These are phyloP conservation scores for Chalcis sispes DNA, from an alignment of 2,888 invertebrate genomes.

Conservation along the genomic window DNA sequence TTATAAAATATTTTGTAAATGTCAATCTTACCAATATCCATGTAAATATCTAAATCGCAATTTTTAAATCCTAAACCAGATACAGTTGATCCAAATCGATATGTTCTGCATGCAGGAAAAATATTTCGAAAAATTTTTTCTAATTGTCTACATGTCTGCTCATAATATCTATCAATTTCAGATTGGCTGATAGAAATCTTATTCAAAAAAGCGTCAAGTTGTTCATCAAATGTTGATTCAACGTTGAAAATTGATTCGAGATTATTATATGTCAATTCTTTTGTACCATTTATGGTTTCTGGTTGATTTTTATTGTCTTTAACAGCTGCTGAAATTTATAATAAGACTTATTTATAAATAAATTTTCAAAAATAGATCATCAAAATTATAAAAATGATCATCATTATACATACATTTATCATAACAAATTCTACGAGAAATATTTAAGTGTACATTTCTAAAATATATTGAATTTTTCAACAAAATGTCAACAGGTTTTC, in stretches of 20 bases:
- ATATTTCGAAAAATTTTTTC: conserved; percentile 61
- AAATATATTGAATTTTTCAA: conserved; percentile 63
- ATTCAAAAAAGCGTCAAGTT: conserved; percentile 65
- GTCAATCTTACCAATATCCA: conserved; percentile 76
- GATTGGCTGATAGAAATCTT: conserved; percentile 61
- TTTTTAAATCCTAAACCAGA: conserved; percentile 83
- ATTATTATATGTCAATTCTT: conserved; percentile 62
- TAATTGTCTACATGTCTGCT: conserved; percentile 62
- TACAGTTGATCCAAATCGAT: conserved; percentile 85
- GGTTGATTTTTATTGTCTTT: conserved; percentile 41
- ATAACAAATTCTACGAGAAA: conserved; percentile 59
- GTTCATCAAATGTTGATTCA: conserved; percentile 63
- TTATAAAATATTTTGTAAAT: neutral
- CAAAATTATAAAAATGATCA: conserved; percentile 10
- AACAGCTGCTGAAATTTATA: conserved; percentile 25
- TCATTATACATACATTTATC: conserved; percentile 45
- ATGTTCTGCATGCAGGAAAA: conserved; percentile 72
- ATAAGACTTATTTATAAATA: conserved; percentile 25
- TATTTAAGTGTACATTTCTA: conserved; percentile 60
- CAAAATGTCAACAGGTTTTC: conserved; percentile 64
- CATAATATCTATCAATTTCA: conserved; percentile 65
- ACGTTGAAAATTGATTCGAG: conserved; percentile 63
- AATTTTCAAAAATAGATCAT: neutral
- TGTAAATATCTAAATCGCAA: conserved; percentile 86
- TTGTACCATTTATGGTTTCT: conserved; percentile 50